Conservation (phyloP, 2,888 invertebrate genomes). For the Loripinus fragilis region DNA sequence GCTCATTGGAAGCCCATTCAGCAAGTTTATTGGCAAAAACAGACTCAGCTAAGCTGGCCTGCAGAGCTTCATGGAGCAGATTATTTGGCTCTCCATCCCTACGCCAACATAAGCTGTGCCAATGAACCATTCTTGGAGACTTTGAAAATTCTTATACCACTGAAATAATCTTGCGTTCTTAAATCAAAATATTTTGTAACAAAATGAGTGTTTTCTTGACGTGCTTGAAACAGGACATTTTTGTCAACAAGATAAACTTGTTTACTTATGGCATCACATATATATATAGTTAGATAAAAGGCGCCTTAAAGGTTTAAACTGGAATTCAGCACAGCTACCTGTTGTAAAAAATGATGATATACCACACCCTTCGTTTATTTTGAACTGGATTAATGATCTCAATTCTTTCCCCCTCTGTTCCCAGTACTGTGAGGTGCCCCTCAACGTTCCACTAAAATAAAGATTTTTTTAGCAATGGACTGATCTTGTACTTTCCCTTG, state of each 20-base stretch:
- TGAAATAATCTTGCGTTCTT: conserved; percentile 59
- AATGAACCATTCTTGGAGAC: conserved; percentile 63
- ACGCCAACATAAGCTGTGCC: conserved; percentile 66
- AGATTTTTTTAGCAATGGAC: conserved; percentile 37
- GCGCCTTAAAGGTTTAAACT: neutral
- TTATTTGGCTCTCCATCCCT: conserved; percentile 48
- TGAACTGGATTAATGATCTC: conserved; percentile 48
- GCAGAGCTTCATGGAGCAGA: conserved; percentile 31
- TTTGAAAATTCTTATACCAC: conserved; percentile 64
- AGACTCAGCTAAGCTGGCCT: conserved; percentile 32
- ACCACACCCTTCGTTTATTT: conserved; percentile 56
- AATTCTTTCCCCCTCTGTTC: no score
- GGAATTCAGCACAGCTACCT: conserved; percentile 40
- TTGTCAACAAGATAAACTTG: conserved; percentile 39
- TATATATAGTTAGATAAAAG: conserved; percentile 46
- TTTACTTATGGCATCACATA: conserved; percentile 47
- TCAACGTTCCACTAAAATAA: conserved; percentile 37
- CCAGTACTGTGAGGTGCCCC: no score
- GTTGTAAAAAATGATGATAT: conserved; percentile 46
- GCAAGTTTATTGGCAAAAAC: conserved; percentile 33
- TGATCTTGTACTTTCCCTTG: conserved; percentile 21
- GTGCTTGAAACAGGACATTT: conserved; percentile 40
- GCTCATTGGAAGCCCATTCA: conserved; percentile 40
- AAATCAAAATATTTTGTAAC: conserved; percentile 62
- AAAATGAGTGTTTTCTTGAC: conserved; percentile 63